Percentiles rank a stretch among this genome's conserved stretches.
phyloP scores from a whole-genome alignment of 1,140 invertebrate genomes.

The Caenorhabditis remanei region DNA sequence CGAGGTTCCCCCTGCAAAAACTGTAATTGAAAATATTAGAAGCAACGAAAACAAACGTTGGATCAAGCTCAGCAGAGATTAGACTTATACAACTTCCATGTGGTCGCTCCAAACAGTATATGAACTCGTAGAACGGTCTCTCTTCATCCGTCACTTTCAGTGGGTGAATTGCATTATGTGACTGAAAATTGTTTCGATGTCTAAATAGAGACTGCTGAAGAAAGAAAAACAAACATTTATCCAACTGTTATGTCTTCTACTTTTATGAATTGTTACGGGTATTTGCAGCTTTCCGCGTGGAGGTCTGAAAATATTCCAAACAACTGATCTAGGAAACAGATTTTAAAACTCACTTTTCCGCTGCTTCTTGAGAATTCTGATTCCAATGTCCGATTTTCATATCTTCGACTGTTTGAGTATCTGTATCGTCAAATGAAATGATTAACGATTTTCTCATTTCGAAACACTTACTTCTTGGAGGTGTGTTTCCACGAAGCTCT shows the following conservation, averaged over 20 bases:
- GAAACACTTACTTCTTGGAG: not conserved
- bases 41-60: not conserved
- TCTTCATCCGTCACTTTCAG: not conserved
- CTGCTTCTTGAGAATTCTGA: not conserved
- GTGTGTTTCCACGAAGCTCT: not conserved
- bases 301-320: no score
- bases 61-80: conserved; percentile 16
- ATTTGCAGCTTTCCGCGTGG: not conserved
- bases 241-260: not conserved
- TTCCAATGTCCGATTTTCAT: conserved; percentile 1
- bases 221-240: conserved; percentile 58
- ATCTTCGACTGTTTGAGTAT: not conserved
- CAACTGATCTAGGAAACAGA: no score
- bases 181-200: conserved; percentile 14
- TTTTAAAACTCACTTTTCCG: not conserved
- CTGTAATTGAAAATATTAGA: not conserved
- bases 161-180: conserved; percentile 52
- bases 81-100: conserved; percentile 21
- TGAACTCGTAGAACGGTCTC: conserved; percentile 36
- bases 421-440: not conserved
- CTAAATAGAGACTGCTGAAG: not conserved
- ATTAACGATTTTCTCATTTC: not conserved
- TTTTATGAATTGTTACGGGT: not conserved
- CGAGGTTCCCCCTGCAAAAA: not conserved
- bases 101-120: conserved; percentile 52